Percentiles rank a stretch among this genome's conserved stretches.
These are phyloP conservation scores for Cinara cedri DNA, from an alignment of 2,888 invertebrate genomes.

Conservation along the genomic window DNA sequence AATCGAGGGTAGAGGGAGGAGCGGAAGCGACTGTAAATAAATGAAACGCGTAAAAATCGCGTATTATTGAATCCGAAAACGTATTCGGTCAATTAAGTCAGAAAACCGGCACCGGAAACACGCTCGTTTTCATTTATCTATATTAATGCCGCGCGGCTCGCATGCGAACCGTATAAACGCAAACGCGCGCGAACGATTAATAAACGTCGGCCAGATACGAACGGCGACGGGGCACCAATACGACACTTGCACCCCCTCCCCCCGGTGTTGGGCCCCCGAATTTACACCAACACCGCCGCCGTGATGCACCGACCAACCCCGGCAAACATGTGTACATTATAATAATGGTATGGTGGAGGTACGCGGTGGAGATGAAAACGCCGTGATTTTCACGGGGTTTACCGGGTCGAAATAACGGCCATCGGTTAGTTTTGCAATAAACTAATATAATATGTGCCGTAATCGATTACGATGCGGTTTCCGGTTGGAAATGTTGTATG, in stretches of 20 bases:
- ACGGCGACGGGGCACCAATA: slow-evolving; percentile 28
- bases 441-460: too few relatives aligned
- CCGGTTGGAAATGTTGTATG: too few relatives aligned
- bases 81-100: slow-evolving; percentile 42
- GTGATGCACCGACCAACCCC: too few relatives aligned
- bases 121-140: slow-evolving; percentile 44
- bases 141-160: slow-evolving; percentile 19
- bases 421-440: too few relatives aligned
- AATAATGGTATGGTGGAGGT: too few relatives aligned
- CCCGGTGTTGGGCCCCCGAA: too few relatives aligned
- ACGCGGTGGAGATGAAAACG: too few relatives aligned
- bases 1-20: neutral
- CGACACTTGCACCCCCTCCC: neutral
- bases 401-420: too few relatives aligned
- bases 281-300: too few relatives aligned
- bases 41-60: slow-evolving; percentile 49
- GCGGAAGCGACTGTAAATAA: slow-evolving; percentile 1
- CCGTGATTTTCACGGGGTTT: too few relatives aligned
- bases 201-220: slow-evolving; percentile 20
- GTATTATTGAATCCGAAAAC: slow-evolving; percentile 42
- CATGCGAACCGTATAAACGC: neutral
- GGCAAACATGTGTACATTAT: too few relatives aligned
- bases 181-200: slow-evolving; percentile 44
- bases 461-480: too few relatives aligned
- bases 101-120: slow-evolving; percentile 15